Evolutionary conservation across 2,113 vertebrate species (phyloP).

Genomic region (Ictalurus furcatus): DNA sequence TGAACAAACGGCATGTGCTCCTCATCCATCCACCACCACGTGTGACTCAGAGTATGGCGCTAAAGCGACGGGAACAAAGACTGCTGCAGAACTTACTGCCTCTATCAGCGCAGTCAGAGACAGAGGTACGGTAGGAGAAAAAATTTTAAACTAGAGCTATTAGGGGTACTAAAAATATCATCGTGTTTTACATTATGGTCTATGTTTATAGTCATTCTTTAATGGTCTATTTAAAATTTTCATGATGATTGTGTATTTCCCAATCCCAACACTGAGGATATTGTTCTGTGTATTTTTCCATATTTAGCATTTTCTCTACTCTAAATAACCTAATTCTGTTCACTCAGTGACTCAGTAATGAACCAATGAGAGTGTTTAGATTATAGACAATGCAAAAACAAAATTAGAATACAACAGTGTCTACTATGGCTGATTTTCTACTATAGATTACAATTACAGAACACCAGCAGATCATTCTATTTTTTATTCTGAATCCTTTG

Average conservation of each 20-base stretch:
- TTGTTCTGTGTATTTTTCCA: neutral
- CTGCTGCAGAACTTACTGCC: conserved; percentile 57
- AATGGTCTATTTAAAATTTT: neutral
- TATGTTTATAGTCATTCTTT: neutral
- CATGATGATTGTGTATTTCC: neutral
- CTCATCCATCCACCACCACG: conserved; percentile 36
- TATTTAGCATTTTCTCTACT: neutral
- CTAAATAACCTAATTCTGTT: neutral
- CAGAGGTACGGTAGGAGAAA: conserved; percentile 31
- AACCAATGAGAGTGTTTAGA: neutral
- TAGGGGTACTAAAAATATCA: neutral
- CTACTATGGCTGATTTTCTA: neutral
- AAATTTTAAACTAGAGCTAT: neutral
- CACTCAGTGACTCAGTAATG: neutral
- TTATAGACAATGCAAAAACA: neutral
- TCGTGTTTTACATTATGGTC: neutral
- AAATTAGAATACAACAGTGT: neutral
- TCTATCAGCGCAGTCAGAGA: conserved; percentile 2
- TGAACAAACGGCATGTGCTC: conserved; percentile 46
- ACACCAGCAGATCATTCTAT: neutral
- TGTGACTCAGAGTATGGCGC: neutral
- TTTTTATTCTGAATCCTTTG: neutral
- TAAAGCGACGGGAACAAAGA: conserved; percentile 50
- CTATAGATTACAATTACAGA: neutral
- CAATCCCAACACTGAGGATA: neutral